Evolutionary conservation across 2,888 invertebrate genomes (phyloP), one percentile per base, ranked within the genome.

Genomic region (Dryobotodes eremita): DNA sequence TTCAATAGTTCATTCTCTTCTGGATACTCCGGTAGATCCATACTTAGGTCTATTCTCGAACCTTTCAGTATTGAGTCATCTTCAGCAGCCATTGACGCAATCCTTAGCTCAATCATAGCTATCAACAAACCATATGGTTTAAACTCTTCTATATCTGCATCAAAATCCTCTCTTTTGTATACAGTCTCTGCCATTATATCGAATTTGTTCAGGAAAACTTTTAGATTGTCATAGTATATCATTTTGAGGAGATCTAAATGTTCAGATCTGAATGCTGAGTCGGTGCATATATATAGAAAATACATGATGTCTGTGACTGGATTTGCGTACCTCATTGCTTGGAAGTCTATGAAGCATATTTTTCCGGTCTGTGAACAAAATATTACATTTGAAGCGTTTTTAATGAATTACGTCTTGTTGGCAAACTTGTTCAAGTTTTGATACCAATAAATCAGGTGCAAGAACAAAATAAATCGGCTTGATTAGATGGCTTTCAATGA

Each of bases 291-390:
- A 75, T 93, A 96, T 57, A 95, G 70, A 57, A 96, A 96, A 78
- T 95, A 93, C 23, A 95, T 85, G 0, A 96, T 90, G 71, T 96
- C 96, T 0, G 93, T 95, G 1, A 92, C 90, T n/a, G 96, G 96
- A 80, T 90, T 94, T 0, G 95, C 92, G 75, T 94, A 95, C 3
- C 96, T 91, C 92, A 95, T 93, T 8, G 94, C 93, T 94, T 97
- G 96, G 73, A 94, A 96, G 81, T 96, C 96, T 70, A 96, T 88
- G 76, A 96, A 94, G 71, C 95, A 95, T 48, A 96, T 83, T 84
- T 93, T 91, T 50, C 82, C 86, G 3, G 90, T 91, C 95, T 96
- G 94, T 4, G 91, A 95, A 79, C 17, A 81, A 64, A 68, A 72
- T 10, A 71, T 36, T n/a, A 57, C 1, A 65, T 31, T 50, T 50